Base-by-base conservation (phyloP, 2,888 invertebrate genomes). In the Pterostichus madidus region DNA sequence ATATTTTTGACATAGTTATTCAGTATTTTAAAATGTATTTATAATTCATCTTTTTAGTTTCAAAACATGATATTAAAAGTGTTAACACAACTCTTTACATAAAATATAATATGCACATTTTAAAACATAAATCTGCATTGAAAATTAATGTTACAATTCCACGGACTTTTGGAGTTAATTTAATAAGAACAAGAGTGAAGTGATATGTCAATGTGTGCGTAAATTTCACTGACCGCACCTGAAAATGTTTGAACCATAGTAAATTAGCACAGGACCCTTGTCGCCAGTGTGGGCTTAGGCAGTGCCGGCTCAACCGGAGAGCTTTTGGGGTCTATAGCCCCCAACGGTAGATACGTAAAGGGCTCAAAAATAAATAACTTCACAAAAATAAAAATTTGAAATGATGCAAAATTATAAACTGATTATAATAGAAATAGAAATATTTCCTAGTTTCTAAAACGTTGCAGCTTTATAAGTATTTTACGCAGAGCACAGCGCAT, bases 1-100 rank as follows among this genome's bases (percentile, higher is more conserved):
- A n/a, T 32, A 24, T 32, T 61, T 61, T 61, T 61, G 32, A 61
- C 61, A 61, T 13, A 56, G 61, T 32, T 61, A 61, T 61, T 31
- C 6, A 32, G 13, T 59, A 49, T 5, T 11, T 53, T 13, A 3
- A 59, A 59, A 17, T 6, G 7, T 59, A 31, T 64, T 64, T 64
- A 64, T 11, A 64, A 35, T 15, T 35, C 39, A 64, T 15, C 13
- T 4, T 7, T n/a, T 1, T 3, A 56, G 17, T 56, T 5, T 56
- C 3, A 64, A 35, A 64, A 64, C 64, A 35, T 13, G 13, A 15
- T 17, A 35, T 64, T 59, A 31, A 59, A 59, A 0, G 4, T 59
- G 59, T 11, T 59, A 24, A 59, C 59, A 59, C 31, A 10, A 59
- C 24, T 6, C n/a, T 53, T n/a, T 53, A 35, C 11, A 53, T 15